Conservation (phyloP, 1,140 invertebrate species). For the Drosophila guanche region DNA sequence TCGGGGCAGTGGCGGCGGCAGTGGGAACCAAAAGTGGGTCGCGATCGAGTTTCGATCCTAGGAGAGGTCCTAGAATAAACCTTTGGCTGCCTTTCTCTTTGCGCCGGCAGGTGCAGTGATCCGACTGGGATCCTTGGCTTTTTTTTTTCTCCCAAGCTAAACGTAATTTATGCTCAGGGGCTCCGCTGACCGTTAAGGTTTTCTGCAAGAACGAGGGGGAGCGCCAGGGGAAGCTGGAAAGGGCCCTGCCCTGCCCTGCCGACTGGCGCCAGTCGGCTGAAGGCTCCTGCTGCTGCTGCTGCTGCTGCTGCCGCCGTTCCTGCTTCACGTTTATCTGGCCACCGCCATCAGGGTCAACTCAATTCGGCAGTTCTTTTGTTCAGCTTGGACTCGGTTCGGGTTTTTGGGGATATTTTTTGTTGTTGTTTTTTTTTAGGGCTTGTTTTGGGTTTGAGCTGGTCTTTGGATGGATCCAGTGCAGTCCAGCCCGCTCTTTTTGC, state of each 20-base stretch:
- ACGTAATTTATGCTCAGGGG: too few relatives aligned
- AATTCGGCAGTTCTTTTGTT: slow-evolving; percentile 45
- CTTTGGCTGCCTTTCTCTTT: background rate
- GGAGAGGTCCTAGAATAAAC: background rate
- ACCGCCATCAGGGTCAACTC: slow-evolving; percentile 61
- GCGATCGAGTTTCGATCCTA: slow-evolving; percentile 16
- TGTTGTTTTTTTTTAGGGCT: background rate
- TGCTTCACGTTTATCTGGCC: slow-evolving; percentile 53
- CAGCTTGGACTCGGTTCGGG: background rate
- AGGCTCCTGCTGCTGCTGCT: slow-evolving; percentile 8
- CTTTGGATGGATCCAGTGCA: background rate
- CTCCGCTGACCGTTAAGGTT: too few relatives aligned
- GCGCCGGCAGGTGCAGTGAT: background rate
- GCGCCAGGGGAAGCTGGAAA: too few relatives aligned
- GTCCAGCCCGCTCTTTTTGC: slow-evolving; percentile 6
- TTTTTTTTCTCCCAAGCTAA: too few relatives aligned
- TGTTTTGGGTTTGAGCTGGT: too few relatives aligned
- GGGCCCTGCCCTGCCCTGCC: background rate
- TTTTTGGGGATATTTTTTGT: slow-evolving; percentile 7
- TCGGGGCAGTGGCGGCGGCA: background rate
- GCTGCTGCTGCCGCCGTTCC: slow-evolving; percentile 13
- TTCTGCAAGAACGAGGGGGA: too few relatives aligned
- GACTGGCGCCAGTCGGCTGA: slow-evolving; percentile 41
- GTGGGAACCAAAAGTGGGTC: slow-evolving; percentile 27
- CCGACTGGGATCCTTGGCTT: too few relatives aligned